phyloP scores from a whole-genome alignment of 2,888 invertebrate species.

The Tipula unca region DNA sequence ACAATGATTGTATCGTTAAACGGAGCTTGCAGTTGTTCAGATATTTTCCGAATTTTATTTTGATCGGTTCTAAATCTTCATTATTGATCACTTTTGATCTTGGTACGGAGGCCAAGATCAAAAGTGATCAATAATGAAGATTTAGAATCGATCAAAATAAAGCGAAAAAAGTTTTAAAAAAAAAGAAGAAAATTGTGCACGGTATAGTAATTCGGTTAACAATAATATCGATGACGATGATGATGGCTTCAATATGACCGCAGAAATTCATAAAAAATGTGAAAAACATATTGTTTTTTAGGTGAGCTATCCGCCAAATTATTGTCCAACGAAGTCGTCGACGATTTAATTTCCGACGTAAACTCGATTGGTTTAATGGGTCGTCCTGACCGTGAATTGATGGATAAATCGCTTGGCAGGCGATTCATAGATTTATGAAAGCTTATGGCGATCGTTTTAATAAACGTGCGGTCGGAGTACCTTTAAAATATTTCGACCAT shows the following conservation, averaged over 20 bases:
- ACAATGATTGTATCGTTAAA: conserved; percentile 32
- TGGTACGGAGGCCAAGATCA: conserved; percentile 31
- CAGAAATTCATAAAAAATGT: conserved; percentile 42
- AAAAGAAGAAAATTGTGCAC: conserved; percentile 37
- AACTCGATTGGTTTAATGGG: conserved; percentile 38
- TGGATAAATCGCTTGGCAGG: conserved; percentile 38
- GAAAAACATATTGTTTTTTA: conserved; percentile 41
- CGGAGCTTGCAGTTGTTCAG: conserved; percentile 43
- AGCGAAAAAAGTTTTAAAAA: conserved; percentile 41
- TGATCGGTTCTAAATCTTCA: conserved; percentile 29
- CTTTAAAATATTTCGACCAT: not conserved
- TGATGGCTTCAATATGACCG: conserved; percentile 41
- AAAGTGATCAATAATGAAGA: conserved; percentile 31
- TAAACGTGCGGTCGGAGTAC: not conserved
- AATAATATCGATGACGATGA: conserved; percentile 27
- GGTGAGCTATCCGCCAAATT: conserved; percentile 28
- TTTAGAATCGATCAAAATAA: conserved; percentile 33
- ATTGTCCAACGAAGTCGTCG: conserved; percentile 37
- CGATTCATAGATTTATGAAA: conserved; percentile 41
- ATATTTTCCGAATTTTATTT: conserved; percentile 41
- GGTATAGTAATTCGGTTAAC: not conserved
- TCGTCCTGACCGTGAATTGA: conserved; percentile 42
- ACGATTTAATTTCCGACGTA: conserved; percentile 40
- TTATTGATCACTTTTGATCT: conserved; percentile 34
- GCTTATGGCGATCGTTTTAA: conserved; percentile 36